Percentiles rank a stretch among this genome's conserved stretches.
phyloP scores from a whole-genome alignment of 2,888 invertebrate genomes.

The Melinopterus prodromus region DNA sequence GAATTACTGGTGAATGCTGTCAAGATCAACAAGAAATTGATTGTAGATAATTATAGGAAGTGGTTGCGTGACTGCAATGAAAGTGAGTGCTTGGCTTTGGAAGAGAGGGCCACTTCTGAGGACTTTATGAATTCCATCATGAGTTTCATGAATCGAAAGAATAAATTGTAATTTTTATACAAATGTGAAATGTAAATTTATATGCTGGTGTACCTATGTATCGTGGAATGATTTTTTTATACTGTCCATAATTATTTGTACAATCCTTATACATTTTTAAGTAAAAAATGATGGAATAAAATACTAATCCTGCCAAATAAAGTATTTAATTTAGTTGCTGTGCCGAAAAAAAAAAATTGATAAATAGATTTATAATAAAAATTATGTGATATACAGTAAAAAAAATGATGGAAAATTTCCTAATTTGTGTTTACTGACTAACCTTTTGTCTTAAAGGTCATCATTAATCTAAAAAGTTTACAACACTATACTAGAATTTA shows the following conservation, averaged over 20 bases:
- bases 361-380: too few relatives aligned
- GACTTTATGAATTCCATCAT: conserved; percentile 72
- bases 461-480: too few relatives aligned
- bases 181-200: background rate
- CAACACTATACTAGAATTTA: too few relatives aligned
- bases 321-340: background rate
- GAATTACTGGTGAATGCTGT: conserved; percentile 67
- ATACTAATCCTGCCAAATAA: background rate
- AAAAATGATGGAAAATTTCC: too few relatives aligned
- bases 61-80: conserved; percentile 72
- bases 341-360: background rate
- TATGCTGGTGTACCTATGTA: background rate
- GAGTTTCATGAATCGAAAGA: conserved; percentile 60
- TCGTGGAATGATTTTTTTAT: conserved; percentile 5
- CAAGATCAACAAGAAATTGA: conserved; percentile 73
- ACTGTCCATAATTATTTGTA: background rate
- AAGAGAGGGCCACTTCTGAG: conserved; percentile 70
- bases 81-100: conserved; percentile 73
- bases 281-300: background rate
- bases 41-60: conserved; percentile 68
- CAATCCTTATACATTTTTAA: background rate
- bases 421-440: too few relatives aligned
- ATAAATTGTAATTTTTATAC: conserved; percentile 50
- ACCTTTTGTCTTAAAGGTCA: too few relatives aligned
- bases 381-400: too few relatives aligned